Percentiles rank a stretch among this genome's conserved stretches.
Conservation (phyloP, 2,797 vertebrate species). For the Helarctos malayanus region DNA sequence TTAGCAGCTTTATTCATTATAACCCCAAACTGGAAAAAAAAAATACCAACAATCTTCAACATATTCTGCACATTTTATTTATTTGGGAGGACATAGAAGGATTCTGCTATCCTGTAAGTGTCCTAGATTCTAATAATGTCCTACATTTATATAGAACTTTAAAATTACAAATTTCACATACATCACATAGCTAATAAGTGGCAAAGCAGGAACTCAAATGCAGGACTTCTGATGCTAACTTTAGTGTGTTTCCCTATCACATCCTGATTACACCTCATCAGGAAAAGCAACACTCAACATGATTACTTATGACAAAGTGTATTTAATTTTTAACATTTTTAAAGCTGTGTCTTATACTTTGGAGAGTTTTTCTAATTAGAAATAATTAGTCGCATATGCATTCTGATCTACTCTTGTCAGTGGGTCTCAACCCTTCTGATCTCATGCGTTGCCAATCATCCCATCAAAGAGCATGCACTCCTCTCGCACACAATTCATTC, state of each 20-base stretch:
- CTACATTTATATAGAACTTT: not conserved
- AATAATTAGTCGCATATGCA: constrained; percentile 73
- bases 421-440: constrained; percentile 39
- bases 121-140: constrained; percentile 23
- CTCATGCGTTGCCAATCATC: constrained; percentile 14
- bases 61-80: not conserved
- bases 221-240: constrained; percentile 24
- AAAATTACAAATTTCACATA: not conserved
- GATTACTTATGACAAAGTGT: constrained; percentile 73
- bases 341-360: constrained; percentile 64
- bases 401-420: constrained; percentile 57
- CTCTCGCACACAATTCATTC: not conserved
- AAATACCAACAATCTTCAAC: not conserved
- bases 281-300: constrained; percentile 74
- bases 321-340: constrained; percentile 73
- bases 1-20: not conserved
- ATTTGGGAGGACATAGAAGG: not conserved
- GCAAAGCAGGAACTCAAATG: constrained; percentile 34
- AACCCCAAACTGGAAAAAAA: not conserved
- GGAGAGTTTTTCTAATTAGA: constrained; percentile 78
- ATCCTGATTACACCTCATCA: constrained; percentile 79
- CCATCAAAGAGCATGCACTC: not conserved
- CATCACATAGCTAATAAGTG: constrained; percentile 7
- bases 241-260: constrained; percentile 50
- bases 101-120: not conserved